Conservation (phyloP, 2,888 invertebrate genomes). For the Taphrorychus bicolor region DNA sequence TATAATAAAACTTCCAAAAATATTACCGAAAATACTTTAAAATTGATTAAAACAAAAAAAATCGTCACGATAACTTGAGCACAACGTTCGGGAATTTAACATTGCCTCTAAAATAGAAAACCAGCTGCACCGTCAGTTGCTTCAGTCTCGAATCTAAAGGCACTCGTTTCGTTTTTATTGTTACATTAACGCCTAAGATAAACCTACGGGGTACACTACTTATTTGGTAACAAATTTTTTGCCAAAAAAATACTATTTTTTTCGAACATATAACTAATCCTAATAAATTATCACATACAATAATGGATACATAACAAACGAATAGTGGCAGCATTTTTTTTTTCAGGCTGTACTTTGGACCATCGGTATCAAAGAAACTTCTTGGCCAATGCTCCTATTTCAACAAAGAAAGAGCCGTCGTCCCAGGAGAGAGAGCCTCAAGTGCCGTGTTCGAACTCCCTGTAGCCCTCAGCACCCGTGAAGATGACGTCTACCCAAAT, state of each 20-base stretch:
- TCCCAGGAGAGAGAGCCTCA: conserved; percentile 44
- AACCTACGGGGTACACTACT: neutral
- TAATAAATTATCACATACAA: neutral
- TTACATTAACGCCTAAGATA: neutral
- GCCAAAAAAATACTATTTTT: neutral
- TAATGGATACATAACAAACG: no score
- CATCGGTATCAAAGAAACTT: neutral
- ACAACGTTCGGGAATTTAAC: neutral
- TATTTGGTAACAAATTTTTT: conserved; percentile 1
- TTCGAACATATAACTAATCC: neutral
- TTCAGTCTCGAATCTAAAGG: conserved; percentile 12
- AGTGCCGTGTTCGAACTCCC: conserved; percentile 67
- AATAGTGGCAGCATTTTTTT: no score
- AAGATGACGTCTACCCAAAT: conserved; percentile 97
- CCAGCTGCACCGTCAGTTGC: neutral
- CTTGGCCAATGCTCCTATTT: neutral
- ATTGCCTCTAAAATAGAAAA: neutral
- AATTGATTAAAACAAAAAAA: neutral
- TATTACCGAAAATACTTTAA: neutral
- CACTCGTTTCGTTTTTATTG: conserved; percentile 10
- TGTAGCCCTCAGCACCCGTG: conserved; percentile 91
- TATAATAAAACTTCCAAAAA: conserved; percentile 13
- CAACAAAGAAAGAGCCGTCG: neutral
- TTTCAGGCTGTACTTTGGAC: neutral
- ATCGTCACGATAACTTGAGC: neutral